Evolutionary conservation across 2,888 invertebrate species (phyloP), one percentile per base, ranked within the genome.

Genomic region (Lithodes maja): DNA sequence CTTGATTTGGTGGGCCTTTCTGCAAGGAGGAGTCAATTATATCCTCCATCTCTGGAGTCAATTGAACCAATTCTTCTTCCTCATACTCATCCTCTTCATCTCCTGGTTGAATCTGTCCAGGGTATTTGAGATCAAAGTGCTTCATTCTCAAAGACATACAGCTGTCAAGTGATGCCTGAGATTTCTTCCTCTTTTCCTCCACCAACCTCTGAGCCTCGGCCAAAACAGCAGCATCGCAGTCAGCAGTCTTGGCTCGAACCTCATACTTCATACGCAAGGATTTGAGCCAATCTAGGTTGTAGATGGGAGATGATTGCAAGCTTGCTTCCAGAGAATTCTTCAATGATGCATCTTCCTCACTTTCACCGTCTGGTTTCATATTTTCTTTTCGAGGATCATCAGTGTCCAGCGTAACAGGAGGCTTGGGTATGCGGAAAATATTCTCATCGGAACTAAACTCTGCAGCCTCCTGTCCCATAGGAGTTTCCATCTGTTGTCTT

Each of bases 1-100:
- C 94, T 93, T 97, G 95, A 80, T 92, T 92, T 81, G 95, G 95
- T 0, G 95, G 94, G n/a, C 92, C 91, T 68, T 95, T 94, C 33
- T 92, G 91, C 71, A 94, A 91, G 33, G 94, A 93, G 52, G 90
- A 82, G 3, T 93, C 92, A 5, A 94, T 93, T 53, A 85, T 17
- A n/a, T 83, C 84, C 83, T 92, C 94, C 93, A 97, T 96, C 55
- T 96, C 96, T 0, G 95, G 94, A 0, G 96, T 96, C n/a, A 97
- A 93, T 84, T 95, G 95, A 0, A 96, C 95, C 71, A 96, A 93
- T 92, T 94, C 93, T 0, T 95, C 94, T 5, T 85, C 85, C 93
- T 95, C 94, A 93, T 95, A 93, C 9, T 85, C 85, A 93, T 95
- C 94, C 93, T 95, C 93, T 92, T 94, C 91, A 93, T 93, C 93